These are phyloP conservation scores for Meriones psammophilus DNA, from an alignment of 2,797 vertebrate species.

Conservation along the genomic window DNA sequence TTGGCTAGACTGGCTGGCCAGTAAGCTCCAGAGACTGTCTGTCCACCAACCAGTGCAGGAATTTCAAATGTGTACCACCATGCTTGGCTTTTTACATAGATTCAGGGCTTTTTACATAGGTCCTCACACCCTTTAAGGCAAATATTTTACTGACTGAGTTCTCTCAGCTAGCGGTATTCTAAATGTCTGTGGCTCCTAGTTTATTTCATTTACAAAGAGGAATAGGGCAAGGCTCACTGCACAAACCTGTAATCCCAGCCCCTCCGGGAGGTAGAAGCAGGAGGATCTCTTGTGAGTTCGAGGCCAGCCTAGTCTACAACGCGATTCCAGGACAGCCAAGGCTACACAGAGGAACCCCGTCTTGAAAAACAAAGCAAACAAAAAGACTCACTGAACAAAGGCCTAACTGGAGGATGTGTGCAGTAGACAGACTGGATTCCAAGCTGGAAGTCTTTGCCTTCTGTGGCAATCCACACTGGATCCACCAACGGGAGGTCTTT, in stretches of 20 bases:
- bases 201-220: conserved; percentile 6
- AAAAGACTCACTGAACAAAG: not conserved
- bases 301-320: too few species aligned
- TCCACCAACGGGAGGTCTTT: not conserved
- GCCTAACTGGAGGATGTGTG: not conserved
- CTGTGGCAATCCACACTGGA: not conserved
- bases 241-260: not conserved
- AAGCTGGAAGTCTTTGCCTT: not conserved
- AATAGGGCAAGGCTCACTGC: not conserved
- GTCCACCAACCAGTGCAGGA: not conserved
- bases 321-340: too few species aligned
- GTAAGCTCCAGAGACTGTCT: not conserved
- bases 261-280: too few species aligned
- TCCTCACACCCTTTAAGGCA: not conserved
- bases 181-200: not conserved
- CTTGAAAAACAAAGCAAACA: too few species aligned
- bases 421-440: not conserved
- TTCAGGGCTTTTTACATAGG: not conserved
- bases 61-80: not conserved
- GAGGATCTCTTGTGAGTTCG: too few species aligned
- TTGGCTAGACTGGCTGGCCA: not conserved
- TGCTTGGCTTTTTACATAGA: not conserved
- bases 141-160: not conserved
- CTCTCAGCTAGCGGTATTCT: not conserved
- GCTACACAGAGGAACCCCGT: too few species aligned